These are phyloP conservation scores for Apomyelois bistriatella DNA, from an alignment of 2,888 invertebrate species.

Conservation along the genomic window DNA sequence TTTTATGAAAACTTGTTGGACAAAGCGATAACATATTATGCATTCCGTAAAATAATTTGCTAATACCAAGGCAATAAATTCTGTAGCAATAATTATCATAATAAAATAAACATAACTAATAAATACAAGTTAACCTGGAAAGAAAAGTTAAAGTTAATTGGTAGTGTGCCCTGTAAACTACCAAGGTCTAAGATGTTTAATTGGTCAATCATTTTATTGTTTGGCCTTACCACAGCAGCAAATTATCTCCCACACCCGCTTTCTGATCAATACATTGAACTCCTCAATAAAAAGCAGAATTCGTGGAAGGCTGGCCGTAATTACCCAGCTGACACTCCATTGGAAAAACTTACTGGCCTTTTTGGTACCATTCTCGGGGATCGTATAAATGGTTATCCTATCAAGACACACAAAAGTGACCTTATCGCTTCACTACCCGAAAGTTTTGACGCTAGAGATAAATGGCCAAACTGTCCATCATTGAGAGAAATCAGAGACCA, in stretches of 20 bases:
- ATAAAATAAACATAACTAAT: too few relatives aligned
- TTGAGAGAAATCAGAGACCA: conserved; percentile 87
- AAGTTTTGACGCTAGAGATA: conserved; percentile 77
- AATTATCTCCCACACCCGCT: neutral
- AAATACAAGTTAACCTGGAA: too few relatives aligned
- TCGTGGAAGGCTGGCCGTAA: conserved; percentile 88
- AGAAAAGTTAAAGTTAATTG: too few relatives aligned
- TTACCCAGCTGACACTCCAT: conserved; percentile 79
- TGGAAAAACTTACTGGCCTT: conserved; percentile 79
- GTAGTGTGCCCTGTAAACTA: too few relatives aligned
- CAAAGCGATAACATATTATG: too few relatives aligned
- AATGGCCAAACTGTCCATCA: conserved; percentile 89
- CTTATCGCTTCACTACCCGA: conserved; percentile 78
- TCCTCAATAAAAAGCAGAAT: conserved; percentile 80
- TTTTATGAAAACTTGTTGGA: too few relatives aligned
- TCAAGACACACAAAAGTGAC: neutral
- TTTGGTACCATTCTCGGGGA: conserved; percentile 70
- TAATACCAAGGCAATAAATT: too few relatives aligned
- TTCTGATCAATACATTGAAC: conserved; percentile 78
- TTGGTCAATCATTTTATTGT: neutral
- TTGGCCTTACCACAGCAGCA: neutral
- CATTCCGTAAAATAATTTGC: too few relatives aligned
- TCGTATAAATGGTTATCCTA: neutral
- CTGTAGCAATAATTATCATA: too few relatives aligned
- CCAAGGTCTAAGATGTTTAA: neutral